Evolutionary conservation across 2,888 invertebrate genomes (phyloP), one percentile per base, ranked within the genome.

Genomic region (Tricholauxania praeusta): DNA sequence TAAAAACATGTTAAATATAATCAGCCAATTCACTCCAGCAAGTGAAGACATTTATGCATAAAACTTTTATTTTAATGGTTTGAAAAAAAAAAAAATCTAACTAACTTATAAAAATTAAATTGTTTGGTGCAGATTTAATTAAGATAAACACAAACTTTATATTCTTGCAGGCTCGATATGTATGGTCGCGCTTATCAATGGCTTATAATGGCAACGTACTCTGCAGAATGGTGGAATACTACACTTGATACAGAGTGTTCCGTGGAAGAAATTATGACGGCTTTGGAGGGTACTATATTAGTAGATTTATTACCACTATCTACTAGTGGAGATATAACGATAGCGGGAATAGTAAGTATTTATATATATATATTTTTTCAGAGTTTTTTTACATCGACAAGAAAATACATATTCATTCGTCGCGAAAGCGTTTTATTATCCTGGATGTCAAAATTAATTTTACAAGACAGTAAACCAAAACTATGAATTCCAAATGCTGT

Each of bases 101-200:
- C 39, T 10, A 39, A 10, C 8, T 7, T 39, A 39, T 28, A 4
- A 3, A 28, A 2, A 28, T 28, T 28, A 3, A 28, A 3, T 49
- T 64, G 17, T 60, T 48, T n/a, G 64, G 8, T 57, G 12, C 51
- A 53, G 28, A 65, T 52, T 10, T 32, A 57, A 64, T 10, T 32
- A 57, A 64, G 57, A 47, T 47, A n/a, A 49, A n/a, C 32, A 57
- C 17, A 57, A 52, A 67, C 51, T 15, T 62, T 65, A 51, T 39
- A 62, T 39, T 39, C 2, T 39, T 39, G 39, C 39, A 93, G 93
- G 79, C 87, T 94, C 77, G 94, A 94, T 76, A 94, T 98, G 94
- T 96, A 91, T 85, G 98, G 98, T 0, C 90, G 95, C 8, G 94
- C 96, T 74, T 97, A 97, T 89, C 97, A 98, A 79, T 98, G 98